Conservation (phyloP, 92 coral and sea anemone species). For the Diadumene lineata region DNA sequence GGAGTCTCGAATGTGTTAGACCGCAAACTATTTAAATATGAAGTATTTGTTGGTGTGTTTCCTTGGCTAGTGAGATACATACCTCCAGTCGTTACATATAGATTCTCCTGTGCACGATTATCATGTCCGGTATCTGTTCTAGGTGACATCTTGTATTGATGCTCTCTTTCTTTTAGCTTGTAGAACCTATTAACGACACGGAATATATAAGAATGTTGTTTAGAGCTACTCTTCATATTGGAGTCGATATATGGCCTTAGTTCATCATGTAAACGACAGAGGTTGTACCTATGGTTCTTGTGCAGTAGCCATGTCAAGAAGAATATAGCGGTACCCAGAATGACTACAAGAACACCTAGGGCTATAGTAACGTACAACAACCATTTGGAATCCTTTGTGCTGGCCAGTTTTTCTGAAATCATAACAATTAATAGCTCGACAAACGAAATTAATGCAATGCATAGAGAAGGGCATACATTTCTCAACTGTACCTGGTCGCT, state of each 20-base stretch:
- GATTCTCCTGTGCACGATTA: slow-evolving; percentile 19
- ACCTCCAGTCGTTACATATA: neutral
- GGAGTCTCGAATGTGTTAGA: too few species aligned
- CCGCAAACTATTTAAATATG: too few species aligned
- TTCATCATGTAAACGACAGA: neutral
- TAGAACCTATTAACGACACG: too few species aligned
- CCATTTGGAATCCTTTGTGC: slow-evolving; percentile 6
- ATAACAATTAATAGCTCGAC: neutral
- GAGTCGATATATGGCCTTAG: neutral
- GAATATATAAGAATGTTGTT: too few species aligned
- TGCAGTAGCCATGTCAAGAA: slow-evolving; percentile 22
- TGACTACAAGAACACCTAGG: slow-evolving; percentile 8
- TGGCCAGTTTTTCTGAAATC: slow-evolving; percentile 13
- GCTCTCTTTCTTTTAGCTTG: neutral
- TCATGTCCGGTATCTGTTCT: neutral
- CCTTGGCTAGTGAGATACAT: neutral
- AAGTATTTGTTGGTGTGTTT: too few species aligned
- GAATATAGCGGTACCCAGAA: slow-evolving; percentile 19
- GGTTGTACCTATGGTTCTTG: slow-evolving; percentile 19
- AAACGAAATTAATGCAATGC: neutral
- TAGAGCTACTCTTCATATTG: too few species aligned
- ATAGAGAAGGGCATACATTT: too few species aligned
- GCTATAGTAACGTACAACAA: slow-evolving; percentile 19
- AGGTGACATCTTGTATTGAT: neutral
- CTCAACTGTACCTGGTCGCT: too few species aligned